Evolutionary conservation across 2,797 vertebrate genomes (phyloP).

Genomic region (Okamejei kenojei): DNA sequence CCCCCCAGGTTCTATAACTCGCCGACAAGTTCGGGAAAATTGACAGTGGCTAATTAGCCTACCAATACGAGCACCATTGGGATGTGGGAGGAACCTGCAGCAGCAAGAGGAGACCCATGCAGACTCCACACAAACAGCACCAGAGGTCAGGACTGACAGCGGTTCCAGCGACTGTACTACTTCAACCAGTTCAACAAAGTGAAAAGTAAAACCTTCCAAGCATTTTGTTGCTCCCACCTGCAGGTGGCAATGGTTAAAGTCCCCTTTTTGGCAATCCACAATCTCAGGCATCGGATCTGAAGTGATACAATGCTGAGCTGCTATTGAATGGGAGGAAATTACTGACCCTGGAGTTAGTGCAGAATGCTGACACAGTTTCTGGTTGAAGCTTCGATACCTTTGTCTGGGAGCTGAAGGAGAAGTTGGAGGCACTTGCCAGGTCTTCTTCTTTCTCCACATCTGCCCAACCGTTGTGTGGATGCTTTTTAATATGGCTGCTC

Average conservation of each 20-base stretch:
- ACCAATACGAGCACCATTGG: too few relatives aligned
- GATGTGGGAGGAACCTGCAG: too few relatives aligned
- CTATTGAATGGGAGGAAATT: not conserved
- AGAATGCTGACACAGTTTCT: not conserved
- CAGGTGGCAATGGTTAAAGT: not conserved
- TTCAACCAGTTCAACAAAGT: not conserved
- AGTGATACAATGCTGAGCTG: not conserved
- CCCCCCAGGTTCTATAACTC: too few relatives aligned
- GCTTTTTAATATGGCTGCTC: not conserved
- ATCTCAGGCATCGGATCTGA: not conserved
- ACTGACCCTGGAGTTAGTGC: not conserved
- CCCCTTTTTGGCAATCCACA: not conserved
- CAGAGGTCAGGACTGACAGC: too few relatives aligned
- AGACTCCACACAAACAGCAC: not conserved
- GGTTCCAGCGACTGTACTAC: too few relatives aligned
- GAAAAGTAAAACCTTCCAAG: not conserved
- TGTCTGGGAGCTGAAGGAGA: too few relatives aligned
- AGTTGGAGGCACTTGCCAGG: constrained; percentile 1
- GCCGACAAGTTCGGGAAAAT: too few relatives aligned
- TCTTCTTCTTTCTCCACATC: constrained; percentile 23
- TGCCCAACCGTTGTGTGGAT: not conserved
- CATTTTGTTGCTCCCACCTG: not conserved
- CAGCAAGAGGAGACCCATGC: too few relatives aligned
- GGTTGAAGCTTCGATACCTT: not conserved
- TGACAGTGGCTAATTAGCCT: too few relatives aligned